Evolutionary conservation across 1,140 invertebrate genomes (phyloP), one percentile per base, ranked within the genome.

Genomic region (Drosophila ogumai): DNA sequence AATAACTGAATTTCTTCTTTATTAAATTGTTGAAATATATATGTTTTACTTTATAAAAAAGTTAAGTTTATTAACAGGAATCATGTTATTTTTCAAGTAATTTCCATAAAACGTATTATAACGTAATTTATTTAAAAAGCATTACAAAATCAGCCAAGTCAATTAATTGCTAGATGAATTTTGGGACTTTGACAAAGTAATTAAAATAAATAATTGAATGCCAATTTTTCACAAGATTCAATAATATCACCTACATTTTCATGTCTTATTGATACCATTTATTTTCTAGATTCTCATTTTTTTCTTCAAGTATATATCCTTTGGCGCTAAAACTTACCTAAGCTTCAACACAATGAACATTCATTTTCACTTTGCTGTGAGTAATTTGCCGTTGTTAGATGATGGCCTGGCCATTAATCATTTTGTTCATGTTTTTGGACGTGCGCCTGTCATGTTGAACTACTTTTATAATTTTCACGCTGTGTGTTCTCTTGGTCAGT

Each of bases 391-490:
- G 22, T 32, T 76, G 32, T 55, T 74, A 74, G 63, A 44, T 46
- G 74, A 58, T 54, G 75, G 63, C 58, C 19, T 19, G 15, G 34
- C 52, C 75, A 86, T 86, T 86, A 86, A 88, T 86, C 82, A 86
- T 82, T 63, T 54, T 36, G 60, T 57, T 69, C 46, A 28, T 68
- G 55, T 43, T 88, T 57, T 65, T 52, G 75, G 79, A 87, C 82
- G 81, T 82, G 69, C 74, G 63, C 71, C 71, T 66, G 84, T 88
- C 82, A 82, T 82, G 82, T 82, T 88, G 65, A 88, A 87, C 82
- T 87, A 87, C 79, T 87, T 88, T 87, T 61, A 88, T 87, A 82
- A 79, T 82, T 82, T 88, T 88, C 71, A 79, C 71, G 59, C 84
- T 76, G 38, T 49, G 17, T 44, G 40, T 57, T 54, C 31, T 52